Evolutionary conservation across 2,888 invertebrate species (phyloP), one percentile per base, ranked within the genome.

Genomic region (Mimas tiliae): DNA sequence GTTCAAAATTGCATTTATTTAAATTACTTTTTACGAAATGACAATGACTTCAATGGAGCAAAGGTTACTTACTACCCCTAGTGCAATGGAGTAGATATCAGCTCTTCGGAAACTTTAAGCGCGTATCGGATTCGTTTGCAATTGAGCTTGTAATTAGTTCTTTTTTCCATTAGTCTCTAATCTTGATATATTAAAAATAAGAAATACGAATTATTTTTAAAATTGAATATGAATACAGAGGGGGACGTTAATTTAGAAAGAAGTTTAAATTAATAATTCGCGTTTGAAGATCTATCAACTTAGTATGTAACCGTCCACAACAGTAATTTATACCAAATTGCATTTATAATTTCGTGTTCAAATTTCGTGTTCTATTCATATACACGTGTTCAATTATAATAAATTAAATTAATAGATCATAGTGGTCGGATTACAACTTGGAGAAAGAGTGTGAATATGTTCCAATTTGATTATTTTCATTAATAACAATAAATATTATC

Each of bases 391-490:
- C 74, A 77, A 79, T 83, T 78, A 79, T 72, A 81, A 83, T 81
- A 82, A 81, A 82, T 83, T 80, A 79, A 75, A 75, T 84, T 79
- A 76, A 83, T 82, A 78, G 83, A 81, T 82, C 80, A 79, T 80
- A 77, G 74, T 68, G 67, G 81, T 80, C 81, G 75, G 82, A 78
- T 83, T 82, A 82, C 74, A 71, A 73, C 72, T 73, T 77, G 66
- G 71, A 76, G 71, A 71, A 71, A 73, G 72, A 76, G 76, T 80
- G 81, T 81, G 81, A 83, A 83, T 81, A 80, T 78, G 79, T 76
- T 78, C 80, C 77, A 80, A 80, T 81, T 81, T 70, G 70, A 75
- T 79, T 76, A 79, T 82, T 80, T 82, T 84, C 76, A 82, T 74
- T 76, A 81, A 79, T 82, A 84, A 82, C 74, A 68, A 70, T 70